Base-by-base conservation (phyloP, 1,140 invertebrate genomes). In the Cydia strobilella region DNA sequence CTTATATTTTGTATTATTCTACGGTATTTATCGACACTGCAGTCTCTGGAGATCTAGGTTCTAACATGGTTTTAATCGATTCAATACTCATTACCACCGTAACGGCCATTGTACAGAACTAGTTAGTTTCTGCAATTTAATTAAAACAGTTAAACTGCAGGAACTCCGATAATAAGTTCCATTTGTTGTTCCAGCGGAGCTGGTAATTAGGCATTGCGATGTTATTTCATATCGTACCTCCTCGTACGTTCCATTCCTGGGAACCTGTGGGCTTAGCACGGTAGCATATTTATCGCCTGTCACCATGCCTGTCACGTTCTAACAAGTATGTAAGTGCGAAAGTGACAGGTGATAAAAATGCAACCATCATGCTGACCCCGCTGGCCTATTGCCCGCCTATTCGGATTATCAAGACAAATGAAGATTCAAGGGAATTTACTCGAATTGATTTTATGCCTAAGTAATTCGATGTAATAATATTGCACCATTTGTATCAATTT, bases 81-180 rank as follows among this genome's bases (percentile, higher is more conserved):
- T 59, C 54, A 23, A 59, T 59, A 23, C 54, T 59, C 54, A 59
- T 59, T 59, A 59, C 54, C 54, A 23, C 18, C 18, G 18, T 59
- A 23, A 59, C 20, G 54, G 20, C 54, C 54, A 59, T 59, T 59
- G 54, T 59, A 59, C 54, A 10, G 54, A 59, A 59, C 54, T 23
- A 23, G 54, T 59, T 59, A 59, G 20, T 23, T 59, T 23, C 48
- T 59, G 54, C 54, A 59, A 59, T 59, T 59, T 59, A 59, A 59
- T 59, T 59, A 59, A 59, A 59, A 59, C 54, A 59, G 54, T 59
- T 59, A 59, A 59, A 59, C 54, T 59, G 54, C 54, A 59, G 54
- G 54, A 59, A 59, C 54, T 59, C 18, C 54, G 18, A 23, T 59
- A 59, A 59, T 59, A 59, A 59, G 54, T 23, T 59, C 20, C 54